Evolutionary conservation across 2,113 vertebrate genomes (phyloP), one percentile per base, ranked within the genome.

Genomic region (Nansenia antarctica): DNA sequence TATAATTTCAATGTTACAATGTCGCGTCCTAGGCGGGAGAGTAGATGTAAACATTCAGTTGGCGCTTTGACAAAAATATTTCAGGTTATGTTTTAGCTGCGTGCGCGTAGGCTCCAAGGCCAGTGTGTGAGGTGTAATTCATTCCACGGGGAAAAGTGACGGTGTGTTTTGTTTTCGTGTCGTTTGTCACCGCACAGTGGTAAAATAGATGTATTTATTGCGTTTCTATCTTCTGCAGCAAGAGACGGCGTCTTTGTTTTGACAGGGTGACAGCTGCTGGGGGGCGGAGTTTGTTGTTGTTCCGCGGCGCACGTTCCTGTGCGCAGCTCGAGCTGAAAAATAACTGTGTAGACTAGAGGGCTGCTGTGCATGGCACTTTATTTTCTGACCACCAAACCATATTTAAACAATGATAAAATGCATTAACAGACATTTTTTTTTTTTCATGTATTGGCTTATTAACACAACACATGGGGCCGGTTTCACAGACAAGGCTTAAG

Each of bases 191-290:
- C 65, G 59, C 42, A 12, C 49, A 1, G 31, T 1, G 45, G 30
- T 27, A 58, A 65, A 42, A 60, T 9, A 2, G 26, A 55, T 12
- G 58, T 57, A 76, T 84, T 77, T 65, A 45, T 69, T 60, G 53
- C 37, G 72, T 80, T 75, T 79, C 2, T 52, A 54, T 60, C 67
- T 60, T 68, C 71, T 58, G 76, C 78, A 81, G 69, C 71, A 67
- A 79, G 70, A 76, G 81, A 79, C 76, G 39, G 70, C 70, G 87
- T 85, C 93, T 94, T 94, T 93, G 92, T 93, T 94, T 93, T 96
- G 94, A 95, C 95, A 94, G 93, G 87, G 88, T 94, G 93, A 94
- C 94, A 95, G 94, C 93, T 92, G 92, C 93, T 86, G 81, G 78
- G 87, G 89, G 93, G 93, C 89, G 94, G 92, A 85, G 92, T 88